Conservation (phyloP, 2,888 invertebrate genomes). For the Penaeus monodon region DNA sequence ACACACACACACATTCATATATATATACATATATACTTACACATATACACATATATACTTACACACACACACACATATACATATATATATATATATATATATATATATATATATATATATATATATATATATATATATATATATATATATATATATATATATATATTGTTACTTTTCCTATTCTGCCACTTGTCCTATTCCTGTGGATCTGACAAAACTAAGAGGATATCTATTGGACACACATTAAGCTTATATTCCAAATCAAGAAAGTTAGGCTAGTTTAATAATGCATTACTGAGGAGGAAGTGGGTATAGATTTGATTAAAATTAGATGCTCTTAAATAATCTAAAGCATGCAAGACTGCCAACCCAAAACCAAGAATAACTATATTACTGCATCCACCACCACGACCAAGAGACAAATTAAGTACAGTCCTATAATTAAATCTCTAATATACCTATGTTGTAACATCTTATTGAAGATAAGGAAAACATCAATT, state of each 20-base stretch:
- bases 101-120: conserved; percentile 12
- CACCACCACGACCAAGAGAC: conserved; percentile 61
- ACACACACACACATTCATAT: not conserved
- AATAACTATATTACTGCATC: conserved; percentile 55
- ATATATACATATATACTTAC: not conserved
- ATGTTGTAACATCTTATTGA: conserved; percentile 46
- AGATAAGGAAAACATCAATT: conserved; percentile 40
- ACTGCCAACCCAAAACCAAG: conserved; percentile 55
- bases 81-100: conserved; percentile 6
- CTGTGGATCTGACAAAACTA: too few relatives aligned
- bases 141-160: not conserved
- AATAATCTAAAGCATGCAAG: conserved; percentile 60
- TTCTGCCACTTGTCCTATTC: too few relatives aligned
- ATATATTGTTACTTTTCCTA: not conserved
- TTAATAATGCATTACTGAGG: conserved; percentile 34
- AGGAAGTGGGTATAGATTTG: conserved; percentile 53
- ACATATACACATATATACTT: not conserved
- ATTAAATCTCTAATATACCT: conserved; percentile 34
- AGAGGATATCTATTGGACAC: too few relatives aligned
- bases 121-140: conserved; percentile 14
- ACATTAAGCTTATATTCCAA: conserved; percentile 1
- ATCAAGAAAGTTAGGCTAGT: conserved; percentile 8
- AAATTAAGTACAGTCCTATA: conserved; percentile 50
- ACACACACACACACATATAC: not conserved
- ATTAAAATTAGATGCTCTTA: conserved; percentile 60